Percentiles rank a stretch among this genome's conserved stretches.
Conservation (phyloP, 2,888 invertebrate genomes). For the Balanococcus diminutus region DNA sequence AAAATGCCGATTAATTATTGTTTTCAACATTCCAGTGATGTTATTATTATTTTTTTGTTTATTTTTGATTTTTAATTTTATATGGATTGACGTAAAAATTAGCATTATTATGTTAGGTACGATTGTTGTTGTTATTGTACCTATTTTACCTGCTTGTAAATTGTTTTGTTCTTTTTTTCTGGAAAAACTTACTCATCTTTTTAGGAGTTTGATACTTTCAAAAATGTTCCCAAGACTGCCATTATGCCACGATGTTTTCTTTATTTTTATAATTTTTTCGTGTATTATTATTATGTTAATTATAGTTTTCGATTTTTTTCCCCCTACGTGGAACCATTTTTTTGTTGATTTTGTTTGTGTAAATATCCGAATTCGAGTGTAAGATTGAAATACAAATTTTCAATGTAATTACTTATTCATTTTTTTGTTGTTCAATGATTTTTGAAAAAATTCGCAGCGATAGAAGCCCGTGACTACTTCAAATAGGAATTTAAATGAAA, state of each 20-base stretch:
- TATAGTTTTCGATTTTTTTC: background rate
- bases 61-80: background rate
- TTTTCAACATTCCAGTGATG: background rate
- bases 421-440: too few relatives aligned
- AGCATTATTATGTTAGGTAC: background rate
- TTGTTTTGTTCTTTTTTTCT: background rate
- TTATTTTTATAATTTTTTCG: background rate
- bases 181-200: background rate
- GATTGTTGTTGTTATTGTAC: background rate
- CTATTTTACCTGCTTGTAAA: background rate
- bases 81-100: background rate
- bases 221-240: constrained; percentile 14
- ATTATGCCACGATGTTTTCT: background rate
- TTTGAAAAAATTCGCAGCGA: too few relatives aligned
- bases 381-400: background rate
- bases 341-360: background rate
- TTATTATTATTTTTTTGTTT: background rate
- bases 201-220: background rate
- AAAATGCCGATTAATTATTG: constrained; percentile 59
- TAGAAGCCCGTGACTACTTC: too few relatives aligned
- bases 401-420: too few relatives aligned
- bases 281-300: background rate
- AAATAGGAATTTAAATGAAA: too few relatives aligned
- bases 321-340: background rate
- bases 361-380: background rate